Conservation (phyloP, 2,888 invertebrate species). For the Luffia ferchaultella region DNA sequence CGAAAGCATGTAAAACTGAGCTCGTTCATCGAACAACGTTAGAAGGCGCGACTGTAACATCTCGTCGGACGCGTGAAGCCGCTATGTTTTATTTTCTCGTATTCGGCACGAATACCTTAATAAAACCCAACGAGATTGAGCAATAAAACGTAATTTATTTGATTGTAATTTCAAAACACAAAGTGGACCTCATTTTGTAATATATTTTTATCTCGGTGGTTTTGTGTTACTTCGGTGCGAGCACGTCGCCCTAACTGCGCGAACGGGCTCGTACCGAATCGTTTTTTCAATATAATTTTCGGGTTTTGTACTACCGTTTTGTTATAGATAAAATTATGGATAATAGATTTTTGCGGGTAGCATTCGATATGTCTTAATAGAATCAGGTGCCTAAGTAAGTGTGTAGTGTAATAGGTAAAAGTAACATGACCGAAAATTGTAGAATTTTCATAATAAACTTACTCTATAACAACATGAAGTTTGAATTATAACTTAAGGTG, state of each 20-base stretch:
- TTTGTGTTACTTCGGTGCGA: slow-evolving; percentile 48
- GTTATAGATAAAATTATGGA: background rate
- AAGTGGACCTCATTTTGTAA: slow-evolving; percentile 64
- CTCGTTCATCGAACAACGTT: slow-evolving; percentile 32
- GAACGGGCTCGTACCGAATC: slow-evolving; percentile 34
- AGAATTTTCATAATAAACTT: too few species aligned
- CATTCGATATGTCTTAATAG: too few species aligned
- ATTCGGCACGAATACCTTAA: slow-evolving; percentile 62
- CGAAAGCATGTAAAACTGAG: slow-evolving; percentile 47
- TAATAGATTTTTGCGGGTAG: background rate
- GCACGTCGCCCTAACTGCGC: slow-evolving; percentile 42
- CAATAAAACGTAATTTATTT: slow-evolving; percentile 67
- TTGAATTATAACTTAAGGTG: too few species aligned
- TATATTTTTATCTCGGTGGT: slow-evolving; percentile 63
- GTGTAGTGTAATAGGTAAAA: too few species aligned
- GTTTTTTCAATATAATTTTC: slow-evolving; percentile 14
- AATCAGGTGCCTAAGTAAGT: too few species aligned
- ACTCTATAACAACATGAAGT: too few species aligned
- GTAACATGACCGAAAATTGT: too few species aligned
- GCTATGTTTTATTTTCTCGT: slow-evolving; percentile 59
- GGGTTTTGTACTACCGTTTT: background rate
- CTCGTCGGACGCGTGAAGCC: slow-evolving; percentile 55
- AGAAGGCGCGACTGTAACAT: slow-evolving; percentile 35
- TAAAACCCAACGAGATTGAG: slow-evolving; percentile 66
- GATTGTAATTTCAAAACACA: slow-evolving; percentile 67